Evolutionary conservation across 1,140 invertebrate species (phyloP).

Genomic region (Apis cerana): DNA sequence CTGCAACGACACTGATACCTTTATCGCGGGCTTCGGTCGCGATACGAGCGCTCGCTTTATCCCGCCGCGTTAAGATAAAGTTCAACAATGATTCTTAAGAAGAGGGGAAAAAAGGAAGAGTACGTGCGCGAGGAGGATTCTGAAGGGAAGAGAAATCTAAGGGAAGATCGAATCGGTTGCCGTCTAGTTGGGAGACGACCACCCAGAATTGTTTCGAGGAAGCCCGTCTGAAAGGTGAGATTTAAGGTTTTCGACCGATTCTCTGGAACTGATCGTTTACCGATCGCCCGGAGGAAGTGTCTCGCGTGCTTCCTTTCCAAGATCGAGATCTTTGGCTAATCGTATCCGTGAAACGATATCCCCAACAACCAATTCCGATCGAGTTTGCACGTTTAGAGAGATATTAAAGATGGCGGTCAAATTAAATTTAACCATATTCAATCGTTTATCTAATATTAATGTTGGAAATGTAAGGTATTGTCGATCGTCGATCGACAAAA

Average conservation of each 20-base stretch:
- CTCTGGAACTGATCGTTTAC: conserved; percentile 35
- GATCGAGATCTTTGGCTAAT: too few relatives aligned
- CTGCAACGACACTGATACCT: not conserved
- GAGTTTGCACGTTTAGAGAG: too few relatives aligned
- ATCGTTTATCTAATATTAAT: too few relatives aligned
- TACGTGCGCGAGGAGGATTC: too few relatives aligned
- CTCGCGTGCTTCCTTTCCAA: not conserved
- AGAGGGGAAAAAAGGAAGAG: too few relatives aligned
- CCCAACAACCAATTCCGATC: too few relatives aligned
- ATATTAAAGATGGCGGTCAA: too few relatives aligned
- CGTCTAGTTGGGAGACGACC: conserved; percentile 34
- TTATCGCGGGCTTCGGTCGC: conserved; percentile 3
- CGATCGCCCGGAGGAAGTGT: conserved; percentile 7
- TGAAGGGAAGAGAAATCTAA: too few relatives aligned
- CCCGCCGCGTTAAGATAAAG: not conserved
- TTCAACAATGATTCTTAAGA: not conserved
- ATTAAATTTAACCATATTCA: too few relatives aligned
- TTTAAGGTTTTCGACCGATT: conserved; percentile 30
- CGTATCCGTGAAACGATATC: too few relatives aligned
- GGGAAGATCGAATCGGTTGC: not conserved
- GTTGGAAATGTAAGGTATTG: too few relatives aligned
- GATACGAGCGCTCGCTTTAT: not conserved
- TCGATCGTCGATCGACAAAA: too few relatives aligned
- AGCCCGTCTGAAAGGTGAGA: conserved; percentile 17
- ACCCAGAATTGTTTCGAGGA: conserved; percentile 41